phyloP scores from a whole-genome alignment of 2,888 invertebrate genomes.

The Amphipoea oculea region DNA sequence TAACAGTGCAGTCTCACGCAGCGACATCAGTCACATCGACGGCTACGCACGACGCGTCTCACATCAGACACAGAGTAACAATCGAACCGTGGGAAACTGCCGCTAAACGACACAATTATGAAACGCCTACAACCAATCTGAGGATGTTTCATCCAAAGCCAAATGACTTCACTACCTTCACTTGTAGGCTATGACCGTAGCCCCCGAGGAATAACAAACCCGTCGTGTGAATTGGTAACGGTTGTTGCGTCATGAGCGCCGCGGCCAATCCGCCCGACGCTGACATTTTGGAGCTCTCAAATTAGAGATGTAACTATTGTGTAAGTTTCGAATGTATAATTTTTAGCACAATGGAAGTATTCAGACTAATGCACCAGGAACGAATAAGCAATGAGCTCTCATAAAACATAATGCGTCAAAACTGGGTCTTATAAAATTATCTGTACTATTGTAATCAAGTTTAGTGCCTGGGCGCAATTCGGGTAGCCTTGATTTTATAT shows the following conservation, averaged over 20 bases:
- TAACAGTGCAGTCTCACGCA: slow-evolving; percentile 76
- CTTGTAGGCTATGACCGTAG: slow-evolving; percentile 45
- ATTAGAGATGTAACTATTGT: slow-evolving; percentile 71
- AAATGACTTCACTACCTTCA: slow-evolving; percentile 68
- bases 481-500: slow-evolving; percentile 38
- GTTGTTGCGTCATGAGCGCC: slow-evolving; percentile 78
- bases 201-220: slow-evolving; percentile 73
- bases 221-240: slow-evolving; percentile 82
- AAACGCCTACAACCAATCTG: slow-evolving; percentile 78
- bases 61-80: slow-evolving; percentile 83
- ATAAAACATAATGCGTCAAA: slow-evolving; percentile 60
- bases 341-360: slow-evolving; percentile 64
- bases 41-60: slow-evolving; percentile 81
- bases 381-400: slow-evolving; percentile 58
- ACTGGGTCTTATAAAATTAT: slow-evolving; percentile 50
- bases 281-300: slow-evolving; percentile 75
- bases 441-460: slow-evolving; percentile 46
- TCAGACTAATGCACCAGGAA: slow-evolving; percentile 60
- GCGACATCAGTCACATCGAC: slow-evolving; percentile 68
- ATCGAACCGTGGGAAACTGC: slow-evolving; percentile 86
- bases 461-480: slow-evolving; percentile 19
- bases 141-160: slow-evolving; percentile 78
- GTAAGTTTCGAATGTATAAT: slow-evolving; percentile 69
- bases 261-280: slow-evolving; percentile 65
- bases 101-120: slow-evolving; percentile 82